These are phyloP conservation scores for Porites lutea DNA, from an alignment of 64 coral and sea anemone species.

Conservation along the genomic window DNA sequence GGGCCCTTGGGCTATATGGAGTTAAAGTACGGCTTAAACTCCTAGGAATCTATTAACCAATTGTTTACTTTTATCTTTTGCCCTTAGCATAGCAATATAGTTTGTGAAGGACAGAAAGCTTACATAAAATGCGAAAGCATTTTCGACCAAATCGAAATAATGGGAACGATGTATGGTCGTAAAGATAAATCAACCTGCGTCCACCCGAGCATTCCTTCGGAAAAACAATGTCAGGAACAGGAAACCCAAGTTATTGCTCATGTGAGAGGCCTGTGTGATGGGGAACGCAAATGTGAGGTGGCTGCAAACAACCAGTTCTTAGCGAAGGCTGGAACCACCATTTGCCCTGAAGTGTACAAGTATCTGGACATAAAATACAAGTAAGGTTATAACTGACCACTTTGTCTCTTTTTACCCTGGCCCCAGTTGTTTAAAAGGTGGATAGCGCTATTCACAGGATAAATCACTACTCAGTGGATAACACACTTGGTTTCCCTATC, in stretches of 20 bases:
- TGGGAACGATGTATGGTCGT: conserved; percentile 58
- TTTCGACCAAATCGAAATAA: conserved; percentile 48
- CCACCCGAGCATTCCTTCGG: conserved; percentile 26
- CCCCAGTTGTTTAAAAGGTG: too few species aligned
- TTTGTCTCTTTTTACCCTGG: too few species aligned
- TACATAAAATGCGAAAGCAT: conserved; percentile 43
- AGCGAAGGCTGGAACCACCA: conserved; percentile 59
- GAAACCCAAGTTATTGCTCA: conserved; percentile 46
- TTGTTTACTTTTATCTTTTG: not conserved
- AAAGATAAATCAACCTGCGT: conserved; percentile 37
- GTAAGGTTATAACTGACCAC: not conserved
- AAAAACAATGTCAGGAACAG: conserved; percentile 30
- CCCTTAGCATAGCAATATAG: conserved; percentile 17
- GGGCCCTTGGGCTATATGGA: too few species aligned
- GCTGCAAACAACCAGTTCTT: conserved; percentile 57
- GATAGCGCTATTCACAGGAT: too few species aligned
- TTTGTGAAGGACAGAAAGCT: conserved; percentile 64
- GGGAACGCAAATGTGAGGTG: conserved; percentile 52
- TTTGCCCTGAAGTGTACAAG: conserved; percentile 59
- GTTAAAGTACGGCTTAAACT: too few species aligned
- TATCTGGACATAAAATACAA: conserved; percentile 63
- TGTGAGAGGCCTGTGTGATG: conserved; percentile 53
- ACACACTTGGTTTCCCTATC: too few species aligned
- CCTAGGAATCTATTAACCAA: too few species aligned
- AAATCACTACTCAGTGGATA: too few species aligned